Evolutionary conservation across 2,797 vertebrate species (phyloP), one percentile per base, ranked within the genome.

Genomic region (Characodon lateralis): DNA sequence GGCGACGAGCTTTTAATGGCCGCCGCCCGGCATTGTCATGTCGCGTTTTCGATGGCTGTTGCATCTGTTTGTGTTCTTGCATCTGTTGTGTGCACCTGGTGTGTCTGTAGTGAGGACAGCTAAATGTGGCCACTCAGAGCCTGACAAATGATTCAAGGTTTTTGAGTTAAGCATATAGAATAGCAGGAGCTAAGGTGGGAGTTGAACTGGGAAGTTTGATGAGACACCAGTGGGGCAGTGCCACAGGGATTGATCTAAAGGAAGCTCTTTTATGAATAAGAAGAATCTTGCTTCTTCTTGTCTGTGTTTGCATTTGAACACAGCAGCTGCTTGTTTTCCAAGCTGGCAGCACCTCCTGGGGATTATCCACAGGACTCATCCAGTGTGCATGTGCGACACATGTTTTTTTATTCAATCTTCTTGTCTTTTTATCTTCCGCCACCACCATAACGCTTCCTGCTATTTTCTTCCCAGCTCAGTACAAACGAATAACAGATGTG

Each of bases 401-500:
- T 97, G 96, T 96, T 97, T 97, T 97, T 94, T 94, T 94, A 95
- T 94, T 94, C 93, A 93, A 94, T 93, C 93, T 91, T 91, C 94
- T 97, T 95, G 95, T 97, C 96, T 97, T 98, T 98, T 98, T 96
- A 97, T 98, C 96, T 97, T 96, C 95, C 92, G 93, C 95, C 95
- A 96, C 96, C 96, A 97, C 96, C 95, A 96, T 95, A 97, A 97
- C 94, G 95, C 97, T 98, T 98, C 97, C 98, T 99, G 97, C 97
- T 94, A 96, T 96, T 97, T 96, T 97, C 96, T 96, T 97, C 96
- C 96, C 96, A 96, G 96, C 96, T 96, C 95, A 92, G 96, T 95
- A 97, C 96, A 98, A 98, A 98, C 96, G 96, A 97, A 97, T 97
- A 96, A 96, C 97, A 99, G 97, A 98, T 98, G 97, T 97, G 96